A percentile compares a stretch with the other conserved stretches of the same genome.
Conservation (phyloP, 2,113 vertebrate genomes). For the human region DNA sequence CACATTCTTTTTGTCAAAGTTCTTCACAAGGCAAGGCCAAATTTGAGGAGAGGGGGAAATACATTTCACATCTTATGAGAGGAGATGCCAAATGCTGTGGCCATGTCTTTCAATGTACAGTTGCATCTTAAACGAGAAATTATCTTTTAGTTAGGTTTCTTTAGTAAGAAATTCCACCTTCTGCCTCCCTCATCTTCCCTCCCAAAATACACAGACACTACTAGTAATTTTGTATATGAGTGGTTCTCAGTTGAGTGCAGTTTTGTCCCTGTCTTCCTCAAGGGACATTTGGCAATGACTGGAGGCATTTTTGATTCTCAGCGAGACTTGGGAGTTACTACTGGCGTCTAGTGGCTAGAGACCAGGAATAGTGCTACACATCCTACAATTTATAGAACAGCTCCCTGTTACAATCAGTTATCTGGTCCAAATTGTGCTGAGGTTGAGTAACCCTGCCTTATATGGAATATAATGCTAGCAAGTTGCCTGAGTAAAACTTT, state of each 20-base stretch:
- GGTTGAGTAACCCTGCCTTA: not conserved
- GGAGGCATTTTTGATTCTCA: not conserved
- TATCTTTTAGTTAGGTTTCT: not conserved
- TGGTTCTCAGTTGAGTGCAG: not conserved
- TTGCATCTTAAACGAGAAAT: not conserved
- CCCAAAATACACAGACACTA: not conserved
- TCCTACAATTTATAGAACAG: not conserved
- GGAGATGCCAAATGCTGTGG: not conserved
- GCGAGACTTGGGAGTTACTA: not conserved
- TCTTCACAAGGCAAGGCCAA: not conserved
- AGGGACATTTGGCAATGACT: not conserved
- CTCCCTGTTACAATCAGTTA: not conserved
- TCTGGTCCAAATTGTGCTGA: not conserved
- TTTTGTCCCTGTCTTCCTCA: not conserved
- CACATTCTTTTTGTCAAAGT: not conserved
- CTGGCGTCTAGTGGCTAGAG: not conserved
- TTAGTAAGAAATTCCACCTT: not conserved
- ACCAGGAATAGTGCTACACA: not conserved
- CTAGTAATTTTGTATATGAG: not conserved
- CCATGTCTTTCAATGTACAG: not conserved
- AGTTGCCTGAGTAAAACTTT: slow-evolving; percentile 42
- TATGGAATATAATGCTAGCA: not conserved
- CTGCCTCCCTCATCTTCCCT: accelerated
- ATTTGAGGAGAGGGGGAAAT: not conserved
- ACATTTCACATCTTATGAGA: not conserved